A percentile compares a stretch with the other conserved stretches of the same genome.
Conservation (phyloP, 2,797 vertebrate genomes). For the Cottoperca gobio region DNA sequence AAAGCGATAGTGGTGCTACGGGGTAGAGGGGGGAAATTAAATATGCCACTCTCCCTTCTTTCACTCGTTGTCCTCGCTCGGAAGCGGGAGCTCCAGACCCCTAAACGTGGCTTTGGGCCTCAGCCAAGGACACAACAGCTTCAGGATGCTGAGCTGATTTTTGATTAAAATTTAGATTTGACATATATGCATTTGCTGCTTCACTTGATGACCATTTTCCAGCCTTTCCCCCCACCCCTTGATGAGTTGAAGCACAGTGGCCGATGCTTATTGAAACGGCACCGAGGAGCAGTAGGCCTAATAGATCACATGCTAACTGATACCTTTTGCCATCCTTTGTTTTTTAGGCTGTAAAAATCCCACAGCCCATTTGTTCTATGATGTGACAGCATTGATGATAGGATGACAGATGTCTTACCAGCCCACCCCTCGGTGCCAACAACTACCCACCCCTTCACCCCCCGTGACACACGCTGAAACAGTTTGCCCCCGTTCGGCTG, state of each 20-base stretch:
- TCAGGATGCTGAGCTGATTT: constrained; percentile 26
- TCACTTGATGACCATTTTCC: constrained; percentile 18
- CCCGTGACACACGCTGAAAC: constrained; percentile 12
- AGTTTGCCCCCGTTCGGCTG: constrained; percentile 51
- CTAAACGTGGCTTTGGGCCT: constrained; percentile 37
- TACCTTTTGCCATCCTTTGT: constrained; percentile 60
- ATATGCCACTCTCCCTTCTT: constrained; percentile 53
- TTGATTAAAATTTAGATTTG: constrained; percentile 17
- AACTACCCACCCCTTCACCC: constrained; percentile 27
- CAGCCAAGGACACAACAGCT: constrained; percentile 47
- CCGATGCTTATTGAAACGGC: constrained; percentile 32
- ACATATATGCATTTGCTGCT: constrained; percentile 31
- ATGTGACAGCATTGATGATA: constrained; percentile 72
- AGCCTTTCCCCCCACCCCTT: not conserved
- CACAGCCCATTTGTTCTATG: constrained; percentile 66
- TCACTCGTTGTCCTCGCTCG: constrained; percentile 16
- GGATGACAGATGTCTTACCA: constrained; percentile 76
- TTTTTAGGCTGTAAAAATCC: constrained; percentile 61
- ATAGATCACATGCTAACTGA: constrained; percentile 52
- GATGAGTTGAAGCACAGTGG: constrained; percentile 35
- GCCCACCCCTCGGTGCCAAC: constrained; percentile 63
- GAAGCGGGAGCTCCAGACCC: constrained; percentile 17
- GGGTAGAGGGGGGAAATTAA: constrained; percentile 45
- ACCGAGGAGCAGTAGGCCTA: constrained; percentile 21
- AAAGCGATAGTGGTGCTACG: constrained; percentile 16